Evolutionary conservation across 2,888 invertebrate species (phyloP), one percentile per base, ranked within the genome.

Genomic region (Andrena fulva): DNA sequence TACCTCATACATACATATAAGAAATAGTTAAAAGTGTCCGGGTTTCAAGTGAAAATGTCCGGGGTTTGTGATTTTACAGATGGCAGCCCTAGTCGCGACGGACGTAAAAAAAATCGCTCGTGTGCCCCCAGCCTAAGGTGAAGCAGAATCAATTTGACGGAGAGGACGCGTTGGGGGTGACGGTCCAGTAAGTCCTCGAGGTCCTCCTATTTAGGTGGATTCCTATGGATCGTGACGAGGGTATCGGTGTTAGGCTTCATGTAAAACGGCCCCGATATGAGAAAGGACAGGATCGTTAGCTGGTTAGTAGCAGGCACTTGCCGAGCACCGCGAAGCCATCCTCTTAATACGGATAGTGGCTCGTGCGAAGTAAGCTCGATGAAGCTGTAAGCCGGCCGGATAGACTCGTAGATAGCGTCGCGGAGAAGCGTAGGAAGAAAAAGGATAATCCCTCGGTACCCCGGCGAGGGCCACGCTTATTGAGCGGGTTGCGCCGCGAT

Each of bases 371-470:
- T 29, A 48, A 60, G 56, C 70, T 82, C 72, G 79, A 87, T 88
- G 82, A 87, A 86, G 88, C 68, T 76, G 82, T 85, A 79, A 78
- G 50, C 20, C 56, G 12, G 48, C 20, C 48, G 70, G 60, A 85
- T 68, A 72, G 72, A 84, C 84, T 81, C 75, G 78, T 84, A 84
- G 87, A 87, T 88, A 84, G 27, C 81, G 66, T 33, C 27, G 27
- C 35, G 81, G 24, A 54, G 67, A 48, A 52, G 56, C 48, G 60
- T 62, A n/a, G 50, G 64, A 42, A 48, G 66, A 67, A 74, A 67
- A 60, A 77, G 71, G 60, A 71, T 33, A 20, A 71, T 20, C 27
- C 12, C 64, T 42, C 64, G n/a, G 54, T 54, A 70, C 73, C 67
- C 59, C 54, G 72, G 35, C 71, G 64, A 29, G 66, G 72, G 73